These are phyloP conservation scores for Sparus aurata DNA, from an alignment of 2,797 vertebrate genomes.

Conservation along the genomic window DNA sequence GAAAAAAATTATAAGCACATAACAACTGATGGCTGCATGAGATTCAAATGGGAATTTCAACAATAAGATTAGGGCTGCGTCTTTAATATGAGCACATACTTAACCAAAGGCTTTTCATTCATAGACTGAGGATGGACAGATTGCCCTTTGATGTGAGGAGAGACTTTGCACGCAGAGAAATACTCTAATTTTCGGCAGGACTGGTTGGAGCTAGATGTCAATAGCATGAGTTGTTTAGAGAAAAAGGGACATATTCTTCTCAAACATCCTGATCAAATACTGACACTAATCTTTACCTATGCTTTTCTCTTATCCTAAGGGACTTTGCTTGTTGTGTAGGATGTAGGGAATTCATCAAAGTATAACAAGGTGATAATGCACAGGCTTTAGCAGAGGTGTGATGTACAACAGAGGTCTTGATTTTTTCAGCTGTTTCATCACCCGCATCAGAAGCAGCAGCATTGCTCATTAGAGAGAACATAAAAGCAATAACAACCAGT, in stretches of 20 bases:
- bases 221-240: constrained; percentile 23
- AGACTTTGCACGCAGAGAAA: constrained; percentile 27
- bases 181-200: constrained; percentile 9
- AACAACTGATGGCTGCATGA: background rate
- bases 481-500: constrained; percentile 35
- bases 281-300: constrained; percentile 13
- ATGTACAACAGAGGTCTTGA: background rate
- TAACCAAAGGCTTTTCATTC: constrained; percentile 14
- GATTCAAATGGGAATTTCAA: background rate
- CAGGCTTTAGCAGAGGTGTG: constrained; percentile 21
- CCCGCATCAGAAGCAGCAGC: constrained; percentile 27
- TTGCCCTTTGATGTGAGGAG: constrained; percentile 34
- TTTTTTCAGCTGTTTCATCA: constrained; percentile 50
- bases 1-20: background rate
- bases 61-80: constrained; percentile 13
- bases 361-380: constrained; percentile 42
- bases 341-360: constrained; percentile 20
- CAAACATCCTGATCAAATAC: background rate
- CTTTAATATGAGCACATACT: constrained; percentile 59
- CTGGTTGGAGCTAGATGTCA: background rate
- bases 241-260: constrained; percentile 4
- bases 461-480: constrained; percentile 55
- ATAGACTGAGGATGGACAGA: constrained; percentile 9
- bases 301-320: background rate
- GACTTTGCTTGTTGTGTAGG: background rate